Percentiles rank a stretch among this genome's conserved stretches.
phyloP scores from a whole-genome alignment of 2,113 vertebrate species.

The Mohoua ochrocephala region DNA sequence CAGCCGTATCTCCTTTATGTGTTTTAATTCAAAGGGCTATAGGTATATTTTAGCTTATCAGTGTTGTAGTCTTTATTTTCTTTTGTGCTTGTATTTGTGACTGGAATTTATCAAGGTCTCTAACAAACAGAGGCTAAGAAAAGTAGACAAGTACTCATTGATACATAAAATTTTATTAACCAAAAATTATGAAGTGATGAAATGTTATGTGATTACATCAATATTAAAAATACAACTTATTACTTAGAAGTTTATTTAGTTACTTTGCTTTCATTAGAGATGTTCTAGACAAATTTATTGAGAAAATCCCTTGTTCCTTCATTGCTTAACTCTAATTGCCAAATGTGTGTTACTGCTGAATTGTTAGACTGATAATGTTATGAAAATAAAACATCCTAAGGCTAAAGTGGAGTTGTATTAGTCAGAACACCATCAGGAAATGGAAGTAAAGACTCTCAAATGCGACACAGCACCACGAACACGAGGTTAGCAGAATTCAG shows the following conservation, averaged over 20 bases:
- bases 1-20: neutral
- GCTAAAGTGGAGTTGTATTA: neutral
- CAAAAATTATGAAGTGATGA: neutral
- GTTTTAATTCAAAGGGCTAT: neutral
- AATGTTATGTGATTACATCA: neutral
- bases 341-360: neutral
- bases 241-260: neutral
- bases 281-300: neutral
- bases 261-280: neutral
- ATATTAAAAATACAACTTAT: neutral
- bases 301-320: neutral
- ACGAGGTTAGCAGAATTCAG: neutral
- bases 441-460: neutral
- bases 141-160: neutral
- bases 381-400: neutral
- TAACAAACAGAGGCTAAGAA: neutral
- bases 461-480: accelerated
- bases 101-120: neutral
- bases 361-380: neutral
- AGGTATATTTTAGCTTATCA: neutral
- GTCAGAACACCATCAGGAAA: neutral
- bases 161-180: neutral
- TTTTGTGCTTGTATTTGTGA: neutral
- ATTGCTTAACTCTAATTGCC: neutral
- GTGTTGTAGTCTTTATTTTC: neutral